A percentile compares a stretch with the other conserved stretches of the same genome.
Evolutionary conservation across 1,140 invertebrate species (phyloP).

Genomic region (Manduca sexta): DNA sequence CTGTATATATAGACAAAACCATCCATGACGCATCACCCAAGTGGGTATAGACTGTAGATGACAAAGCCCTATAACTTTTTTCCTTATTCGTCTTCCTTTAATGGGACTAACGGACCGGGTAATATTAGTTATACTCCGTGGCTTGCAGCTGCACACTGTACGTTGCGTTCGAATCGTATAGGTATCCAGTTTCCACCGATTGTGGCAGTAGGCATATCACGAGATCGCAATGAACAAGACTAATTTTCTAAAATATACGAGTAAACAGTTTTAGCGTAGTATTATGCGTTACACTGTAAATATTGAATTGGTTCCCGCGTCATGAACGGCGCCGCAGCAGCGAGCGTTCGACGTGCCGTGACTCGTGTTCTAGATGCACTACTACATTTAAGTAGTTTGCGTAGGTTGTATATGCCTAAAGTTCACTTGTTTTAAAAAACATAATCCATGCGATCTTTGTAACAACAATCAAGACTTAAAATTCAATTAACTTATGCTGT

Average conservation of each 20-base stretch:
- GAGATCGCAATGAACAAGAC: constrained; percentile 1
- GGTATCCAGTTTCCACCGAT: not conserved
- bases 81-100: no score
- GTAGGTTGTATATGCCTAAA: constrained; percentile 26
- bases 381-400: constrained; percentile 18
- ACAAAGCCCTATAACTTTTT: no score
- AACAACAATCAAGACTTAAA: constrained; percentile 22
- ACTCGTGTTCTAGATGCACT: constrained; percentile 13
- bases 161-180: not conserved
- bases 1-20: no score
- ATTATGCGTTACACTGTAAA: not conserved
- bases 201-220: constrained; percentile 16
- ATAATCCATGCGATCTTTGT: constrained; percentile 15
- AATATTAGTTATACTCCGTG: no score
- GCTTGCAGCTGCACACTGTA: no score
- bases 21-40: no score
- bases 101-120: no score
- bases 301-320: not conserved
- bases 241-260: not conserved
- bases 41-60: no score
- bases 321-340: no score
- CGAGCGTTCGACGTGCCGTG: no score
- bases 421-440: constrained; percentile 13
- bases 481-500: constrained; percentile 19
- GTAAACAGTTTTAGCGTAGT: not conserved